Base-by-base conservation (phyloP, 2,888 invertebrate genomes). In the Chouioia cunea region DNA sequence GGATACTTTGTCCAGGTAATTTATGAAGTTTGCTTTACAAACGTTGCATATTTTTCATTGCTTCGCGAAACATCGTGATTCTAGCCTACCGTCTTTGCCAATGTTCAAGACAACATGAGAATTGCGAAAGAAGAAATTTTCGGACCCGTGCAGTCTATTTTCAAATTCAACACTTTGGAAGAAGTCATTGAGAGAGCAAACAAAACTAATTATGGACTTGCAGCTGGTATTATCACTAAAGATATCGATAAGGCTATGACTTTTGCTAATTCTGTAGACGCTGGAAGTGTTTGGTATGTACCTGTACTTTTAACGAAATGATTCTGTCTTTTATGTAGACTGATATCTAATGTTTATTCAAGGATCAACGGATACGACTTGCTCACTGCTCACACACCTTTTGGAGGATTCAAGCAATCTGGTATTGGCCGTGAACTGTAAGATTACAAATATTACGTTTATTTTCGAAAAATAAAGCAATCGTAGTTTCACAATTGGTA, bases 341-440 rank as follows among this genome's bases (percentile, higher is more conserved):
- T 36, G 36, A 36, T 36, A 10, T 3, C 12, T 36, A 36, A 36
- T 36, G 12, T 36, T 36, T 10, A 36, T 6, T 36, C 10, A 36
- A 93, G 93, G 93, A 89, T 94, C 4, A 94, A 94, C 85, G 91
- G 91, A 60, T 94, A 93, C 79, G 91, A 93, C 78, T 89, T 89
- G 60, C 88, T 92, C 2, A 85, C 88, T 14, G 87, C 92, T 1
- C 95, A 96, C 83, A 92, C 93, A 52, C 96, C 96, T 15, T 96
- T 96, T 83, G 96, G 96, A 65, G 96, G 96, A 52, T 96, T 90
- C 86, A 96, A 95, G 82, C 91, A 92, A 79, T 95, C 95, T 36
- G 96, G 96, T 62, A 90, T 93, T 77, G 96, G 96, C 43, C 90
- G 95, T 73, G 96, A 96, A 86, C 67, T 84, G 83, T 84, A 76